phyloP scores from a whole-genome alignment of 2,113 vertebrate genomes.

The Erythrocercus mccallii region DNA sequence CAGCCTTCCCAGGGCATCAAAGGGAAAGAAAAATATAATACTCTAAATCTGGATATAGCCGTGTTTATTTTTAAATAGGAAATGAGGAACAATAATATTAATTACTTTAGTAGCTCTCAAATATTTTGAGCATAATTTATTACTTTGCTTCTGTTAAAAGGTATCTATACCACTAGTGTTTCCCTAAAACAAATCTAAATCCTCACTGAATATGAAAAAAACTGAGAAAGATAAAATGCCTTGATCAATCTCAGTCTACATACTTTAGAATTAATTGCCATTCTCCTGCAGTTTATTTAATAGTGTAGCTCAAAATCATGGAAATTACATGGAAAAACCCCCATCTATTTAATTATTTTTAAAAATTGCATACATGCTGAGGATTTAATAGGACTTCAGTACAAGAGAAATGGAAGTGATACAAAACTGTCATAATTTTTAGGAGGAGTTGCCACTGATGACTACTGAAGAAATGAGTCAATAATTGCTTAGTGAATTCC shows the following conservation, averaged over 20 bases:
- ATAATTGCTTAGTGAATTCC: neutral
- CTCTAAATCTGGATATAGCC: neutral
- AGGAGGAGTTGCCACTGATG: neutral
- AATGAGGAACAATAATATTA: neutral
- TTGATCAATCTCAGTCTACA: neutral
- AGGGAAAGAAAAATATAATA: neutral
- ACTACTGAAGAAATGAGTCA: neutral
- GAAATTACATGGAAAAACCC: neutral
- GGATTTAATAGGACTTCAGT: neutral
- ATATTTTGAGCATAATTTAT: neutral
- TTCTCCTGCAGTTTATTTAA: neutral
- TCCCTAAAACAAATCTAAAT: neutral
- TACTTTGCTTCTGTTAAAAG: neutral
- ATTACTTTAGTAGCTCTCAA: neutral
- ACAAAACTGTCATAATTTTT: neutral
- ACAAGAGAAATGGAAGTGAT: neutral
- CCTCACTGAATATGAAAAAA: rapidly evolving
- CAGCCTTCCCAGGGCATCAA: too few species aligned
- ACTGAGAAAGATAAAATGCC: neutral
- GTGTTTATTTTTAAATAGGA: neutral
- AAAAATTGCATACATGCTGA: neutral
- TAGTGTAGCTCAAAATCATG: neutral
- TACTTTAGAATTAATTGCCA: neutral
- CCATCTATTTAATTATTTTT: neutral
- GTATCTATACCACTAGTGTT: neutral